Evolutionary conservation across 2,888 invertebrate species (phyloP).

Genomic region (Caradrina clavipalpis): DNA sequence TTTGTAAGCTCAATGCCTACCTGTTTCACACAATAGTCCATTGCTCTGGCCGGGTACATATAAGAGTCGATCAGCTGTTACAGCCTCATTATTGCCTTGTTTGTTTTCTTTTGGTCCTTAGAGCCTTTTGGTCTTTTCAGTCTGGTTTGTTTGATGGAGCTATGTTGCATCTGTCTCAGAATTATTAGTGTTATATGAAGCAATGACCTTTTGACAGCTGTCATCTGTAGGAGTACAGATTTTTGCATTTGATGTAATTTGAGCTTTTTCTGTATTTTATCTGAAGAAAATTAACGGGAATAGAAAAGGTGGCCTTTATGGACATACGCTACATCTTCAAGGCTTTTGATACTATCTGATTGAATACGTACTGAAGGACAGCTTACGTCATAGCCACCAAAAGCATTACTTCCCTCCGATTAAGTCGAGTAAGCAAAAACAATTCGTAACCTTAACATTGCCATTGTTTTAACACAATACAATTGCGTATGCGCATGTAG

Average conservation of each 20-base stretch:
- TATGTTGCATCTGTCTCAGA: slow-evolving; percentile 22
- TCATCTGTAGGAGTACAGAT: neutral
- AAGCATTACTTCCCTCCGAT: slow-evolving; percentile 55
- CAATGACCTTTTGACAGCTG: neutral
- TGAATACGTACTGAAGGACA: slow-evolving; percentile 42
- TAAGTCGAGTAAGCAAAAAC: slow-evolving; percentile 64
- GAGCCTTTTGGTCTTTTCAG: slow-evolving; percentile 11
- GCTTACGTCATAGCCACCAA: slow-evolving; percentile 53
- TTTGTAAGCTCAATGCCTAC: slow-evolving; percentile 46
- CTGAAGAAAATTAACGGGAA: neutral
- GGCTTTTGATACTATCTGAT: slow-evolving; percentile 42
- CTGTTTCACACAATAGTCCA: slow-evolving; percentile 49
- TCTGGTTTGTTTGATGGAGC: slow-evolving; percentile 23
- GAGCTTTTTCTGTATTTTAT: neutral
- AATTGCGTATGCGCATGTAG: slow-evolving; percentile 64
- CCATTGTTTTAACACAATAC: slow-evolving; percentile 75
- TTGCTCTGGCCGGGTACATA: slow-evolving; percentile 32
- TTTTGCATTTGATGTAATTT: neutral
- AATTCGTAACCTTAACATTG: slow-evolving; percentile 75
- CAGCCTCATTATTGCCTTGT: slow-evolving; percentile 12
- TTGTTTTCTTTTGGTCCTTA: slow-evolving; percentile 36
- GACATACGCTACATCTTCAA: slow-evolving; percentile 28
- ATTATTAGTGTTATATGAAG: neutral
- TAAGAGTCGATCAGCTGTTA: slow-evolving; percentile 43
- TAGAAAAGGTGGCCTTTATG: neutral